Evolutionary conservation across 2,113 vertebrate genomes (phyloP).

Genomic region (Myiopsitta monachus): DNA sequence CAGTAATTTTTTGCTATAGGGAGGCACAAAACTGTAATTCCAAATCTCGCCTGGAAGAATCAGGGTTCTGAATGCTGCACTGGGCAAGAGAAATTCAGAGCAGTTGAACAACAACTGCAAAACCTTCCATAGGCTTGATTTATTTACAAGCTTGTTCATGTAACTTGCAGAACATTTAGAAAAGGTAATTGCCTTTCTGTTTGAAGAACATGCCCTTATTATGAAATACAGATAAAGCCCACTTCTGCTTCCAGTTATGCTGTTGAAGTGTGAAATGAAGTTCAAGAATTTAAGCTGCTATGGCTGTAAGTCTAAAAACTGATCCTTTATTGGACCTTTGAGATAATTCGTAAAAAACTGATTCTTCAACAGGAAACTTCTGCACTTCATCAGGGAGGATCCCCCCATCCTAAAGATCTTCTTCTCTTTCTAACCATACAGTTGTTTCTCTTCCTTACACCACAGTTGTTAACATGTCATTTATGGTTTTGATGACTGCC

Average conservation of each 20-base stretch:
- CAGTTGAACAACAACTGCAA: background rate
- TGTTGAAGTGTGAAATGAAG: background rate
- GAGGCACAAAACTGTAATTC: background rate
- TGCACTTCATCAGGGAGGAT: background rate
- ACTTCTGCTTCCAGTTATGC: background rate
- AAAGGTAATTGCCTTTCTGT: background rate
- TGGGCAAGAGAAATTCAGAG: background rate
- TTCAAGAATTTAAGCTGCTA: background rate
- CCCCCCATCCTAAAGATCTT: background rate
- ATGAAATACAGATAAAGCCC: background rate
- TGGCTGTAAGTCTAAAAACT: background rate
- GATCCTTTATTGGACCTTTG: background rate
- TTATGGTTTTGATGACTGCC: background rate
- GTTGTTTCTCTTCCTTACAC: background rate
- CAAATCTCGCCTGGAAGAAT: background rate
- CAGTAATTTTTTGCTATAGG: slow-evolving; percentile 16
- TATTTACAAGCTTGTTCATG: background rate
- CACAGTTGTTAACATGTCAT: background rate
- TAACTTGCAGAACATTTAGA: background rate
- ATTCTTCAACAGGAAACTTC: background rate
- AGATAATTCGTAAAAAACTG: background rate
- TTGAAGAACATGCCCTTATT: background rate
- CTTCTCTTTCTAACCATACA: background rate
- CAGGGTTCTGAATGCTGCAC: background rate
- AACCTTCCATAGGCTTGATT: background rate